Conservation (phyloP, 2,797 vertebrate species). For the Selene dorsalis region DNA sequence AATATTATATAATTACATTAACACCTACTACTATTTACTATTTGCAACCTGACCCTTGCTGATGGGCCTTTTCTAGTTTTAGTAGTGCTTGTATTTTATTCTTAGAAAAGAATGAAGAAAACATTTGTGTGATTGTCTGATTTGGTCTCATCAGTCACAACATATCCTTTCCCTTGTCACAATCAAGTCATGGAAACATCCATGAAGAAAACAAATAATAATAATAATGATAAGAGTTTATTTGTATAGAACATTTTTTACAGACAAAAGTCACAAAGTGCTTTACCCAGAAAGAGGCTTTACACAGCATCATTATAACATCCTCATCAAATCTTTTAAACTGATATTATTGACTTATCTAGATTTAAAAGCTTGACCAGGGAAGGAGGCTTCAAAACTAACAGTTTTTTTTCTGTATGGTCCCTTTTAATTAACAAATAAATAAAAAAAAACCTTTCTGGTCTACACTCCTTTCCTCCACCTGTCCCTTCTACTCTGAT, state of each 20-base stretch:
- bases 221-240: too few relatives aligned
- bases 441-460: constrained; percentile 5
- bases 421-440: too few relatives aligned
- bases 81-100: neutral
- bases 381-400: neutral
- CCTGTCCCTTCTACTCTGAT: constrained; percentile 11
- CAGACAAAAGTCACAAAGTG: too few relatives aligned
- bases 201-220: neutral
- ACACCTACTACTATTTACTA: too few relatives aligned
- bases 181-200: too few relatives aligned
- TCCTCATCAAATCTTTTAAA: neutral
- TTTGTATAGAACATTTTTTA: too few relatives aligned
- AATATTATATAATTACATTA: too few relatives aligned
- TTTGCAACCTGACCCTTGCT: too few relatives aligned
- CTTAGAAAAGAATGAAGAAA: neutral
- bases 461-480: neutral
- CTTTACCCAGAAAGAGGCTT: too few relatives aligned
- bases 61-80: neutral
- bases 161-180: neutral
- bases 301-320: too few relatives aligned
- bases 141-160: neutral
- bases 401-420: too few relatives aligned
- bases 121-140: neutral
- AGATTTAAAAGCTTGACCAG: neutral
- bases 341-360: neutral